Percentiles rank a stretch among this genome's conserved stretches.
Conservation (phyloP, 2,888 invertebrate genomes). For the Rotaria socialis region DNA sequence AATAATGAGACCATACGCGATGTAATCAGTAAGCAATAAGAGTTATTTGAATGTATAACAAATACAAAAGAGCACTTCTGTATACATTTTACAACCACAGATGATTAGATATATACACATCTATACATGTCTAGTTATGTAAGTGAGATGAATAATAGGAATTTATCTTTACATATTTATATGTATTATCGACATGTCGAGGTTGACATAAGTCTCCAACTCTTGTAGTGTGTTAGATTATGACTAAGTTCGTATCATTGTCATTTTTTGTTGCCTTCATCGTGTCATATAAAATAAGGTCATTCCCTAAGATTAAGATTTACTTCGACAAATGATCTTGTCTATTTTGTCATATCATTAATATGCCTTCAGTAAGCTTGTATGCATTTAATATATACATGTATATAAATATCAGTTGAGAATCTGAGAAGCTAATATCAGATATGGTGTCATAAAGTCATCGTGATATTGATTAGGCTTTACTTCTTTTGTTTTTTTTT, state of each 20-base stretch:
- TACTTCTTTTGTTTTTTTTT: neutral
- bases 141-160: neutral
- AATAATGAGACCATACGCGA: neutral
- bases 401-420: neutral
- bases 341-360: constrained; percentile 22
- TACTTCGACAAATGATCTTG: neutral
- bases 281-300: neutral
- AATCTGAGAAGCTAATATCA: neutral
- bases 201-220: constrained; percentile 9
- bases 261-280: neutral
- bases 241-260: neutral
- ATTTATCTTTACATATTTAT: neutral
- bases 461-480: neutral
- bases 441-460: neutral
- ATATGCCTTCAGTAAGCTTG: neutral
- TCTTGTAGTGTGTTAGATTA: neutral
- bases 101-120: neutral
- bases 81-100: neutral
- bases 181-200: neutral
- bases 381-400: neutral
- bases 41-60: neutral
- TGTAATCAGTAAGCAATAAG: neutral
- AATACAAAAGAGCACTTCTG: neutral
- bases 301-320: neutral
- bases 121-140: neutral